Percentiles rank a stretch among this genome's conserved stretches.
phyloP scores from a whole-genome alignment of 2,797 vertebrate genomes.

The Pachyuromys duprasi region DNA sequence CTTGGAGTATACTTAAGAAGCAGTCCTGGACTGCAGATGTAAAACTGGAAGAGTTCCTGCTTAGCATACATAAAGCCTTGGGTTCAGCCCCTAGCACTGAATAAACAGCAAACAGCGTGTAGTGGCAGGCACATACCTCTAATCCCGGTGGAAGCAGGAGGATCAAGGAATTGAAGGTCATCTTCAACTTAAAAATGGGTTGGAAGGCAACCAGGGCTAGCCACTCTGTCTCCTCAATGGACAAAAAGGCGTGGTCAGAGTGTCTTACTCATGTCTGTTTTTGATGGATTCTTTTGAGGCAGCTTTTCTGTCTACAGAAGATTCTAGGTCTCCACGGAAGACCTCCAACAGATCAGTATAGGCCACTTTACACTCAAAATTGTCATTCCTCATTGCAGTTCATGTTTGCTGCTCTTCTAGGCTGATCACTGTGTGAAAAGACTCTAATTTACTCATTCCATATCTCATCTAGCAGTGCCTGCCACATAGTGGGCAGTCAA shows the following conservation, averaged over 20 bases:
- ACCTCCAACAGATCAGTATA: slow-evolving; percentile 38
- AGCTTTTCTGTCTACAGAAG: slow-evolving; percentile 8
- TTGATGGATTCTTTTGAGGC: neutral
- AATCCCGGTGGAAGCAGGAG: neutral
- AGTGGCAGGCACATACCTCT: neutral
- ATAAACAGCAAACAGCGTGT: neutral
- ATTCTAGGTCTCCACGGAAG: slow-evolving; percentile 19
- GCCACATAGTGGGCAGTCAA: slow-evolving; percentile 65
- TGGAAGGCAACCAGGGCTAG: neutral
- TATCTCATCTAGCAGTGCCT: slow-evolving; percentile 66
- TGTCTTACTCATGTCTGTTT: neutral
- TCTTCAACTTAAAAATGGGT: neutral
- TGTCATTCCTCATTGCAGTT: slow-evolving; percentile 3
- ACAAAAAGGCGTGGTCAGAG: neutral
- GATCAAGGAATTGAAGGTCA: neutral
- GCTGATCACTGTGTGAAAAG: slow-evolving; percentile 7
- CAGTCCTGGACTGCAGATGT: neutral
- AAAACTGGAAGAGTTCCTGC: neutral
- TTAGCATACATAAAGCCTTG: neutral
- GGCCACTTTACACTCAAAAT: slow-evolving; percentile 18
- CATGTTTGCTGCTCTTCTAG: neutral
- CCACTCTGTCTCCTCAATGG: neutral
- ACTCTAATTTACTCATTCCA: slow-evolving; percentile 57
- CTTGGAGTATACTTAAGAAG: neutral
- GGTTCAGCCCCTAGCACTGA: neutral